These are phyloP conservation scores for Remorina albescens DNA, from an alignment of 2,797 vertebrate genomes.

Conservation along the genomic window DNA sequence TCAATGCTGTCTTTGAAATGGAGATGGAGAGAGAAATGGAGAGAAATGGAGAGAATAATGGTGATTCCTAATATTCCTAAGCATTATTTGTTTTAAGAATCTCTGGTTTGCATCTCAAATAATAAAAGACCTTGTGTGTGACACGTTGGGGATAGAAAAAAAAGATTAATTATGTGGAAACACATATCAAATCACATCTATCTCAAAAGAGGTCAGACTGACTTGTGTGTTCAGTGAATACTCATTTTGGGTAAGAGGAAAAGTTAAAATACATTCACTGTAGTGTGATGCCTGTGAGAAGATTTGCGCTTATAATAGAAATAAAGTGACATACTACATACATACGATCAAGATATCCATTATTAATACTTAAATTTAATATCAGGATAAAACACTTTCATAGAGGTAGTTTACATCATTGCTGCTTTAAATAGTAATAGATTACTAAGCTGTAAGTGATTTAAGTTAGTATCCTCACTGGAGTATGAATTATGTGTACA, in stretches of 20 bases:
- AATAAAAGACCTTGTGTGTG: no score
- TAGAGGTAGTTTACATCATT: not conserved
- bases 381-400: not conserved
- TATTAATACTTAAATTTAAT: not conserved
- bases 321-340: not conserved
- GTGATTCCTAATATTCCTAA: not conserved
- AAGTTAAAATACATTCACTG: not conserved
- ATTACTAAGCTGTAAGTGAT: not conserved
- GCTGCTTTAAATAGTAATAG: not conserved
- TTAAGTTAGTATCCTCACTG: not conserved
- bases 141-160: no score
- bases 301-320: not conserved
- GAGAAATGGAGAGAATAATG: no score
- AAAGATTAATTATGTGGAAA: not conserved
- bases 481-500: not conserved
- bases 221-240: slow-evolving; percentile 16
- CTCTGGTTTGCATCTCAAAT: not conserved
- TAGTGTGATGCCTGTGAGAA: not conserved
- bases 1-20: no score
- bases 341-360: not conserved
- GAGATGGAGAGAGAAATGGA: no score
- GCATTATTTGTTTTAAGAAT: not conserved
- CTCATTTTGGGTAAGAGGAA: slow-evolving; percentile 10
- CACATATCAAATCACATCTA: slow-evolving; percentile 3
- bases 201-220: slow-evolving; percentile 1